These are phyloP conservation scores for Clarias macrocephalus DNA, from an alignment of 2,113 vertebrate genomes.

Conservation along the genomic window DNA sequence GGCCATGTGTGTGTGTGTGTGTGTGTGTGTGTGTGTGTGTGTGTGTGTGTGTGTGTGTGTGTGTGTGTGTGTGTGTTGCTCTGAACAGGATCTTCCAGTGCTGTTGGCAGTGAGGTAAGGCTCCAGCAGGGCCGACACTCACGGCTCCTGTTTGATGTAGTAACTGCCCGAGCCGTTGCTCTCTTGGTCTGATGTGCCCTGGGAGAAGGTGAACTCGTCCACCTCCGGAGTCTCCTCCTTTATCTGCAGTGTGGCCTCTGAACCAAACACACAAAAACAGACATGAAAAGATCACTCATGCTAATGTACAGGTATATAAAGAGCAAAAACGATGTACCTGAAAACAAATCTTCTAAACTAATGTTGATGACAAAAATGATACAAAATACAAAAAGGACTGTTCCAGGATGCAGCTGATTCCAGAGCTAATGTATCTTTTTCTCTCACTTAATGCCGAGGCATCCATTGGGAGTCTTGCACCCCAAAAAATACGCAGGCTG, in stretches of 20 bases:
- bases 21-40: slow-evolving; percentile 44
- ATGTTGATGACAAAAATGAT: background rate
- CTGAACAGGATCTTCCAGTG: slow-evolving; percentile 53
- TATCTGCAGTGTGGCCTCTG: slow-evolving; percentile 86
- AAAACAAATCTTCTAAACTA: background rate
- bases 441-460: too few species aligned
- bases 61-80: slow-evolving; percentile 28
- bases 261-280: slow-evolving; percentile 29
- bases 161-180: slow-evolving; percentile 95
- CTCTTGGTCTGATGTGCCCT: slow-evolving; percentile 93
- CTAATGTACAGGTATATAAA: background rate
- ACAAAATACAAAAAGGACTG: background rate
- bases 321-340: background rate
- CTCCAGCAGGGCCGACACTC: slow-evolving; percentile 57
- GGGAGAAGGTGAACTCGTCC: slow-evolving; percentile 90
- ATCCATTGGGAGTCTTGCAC: too few species aligned
- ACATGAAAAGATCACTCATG: background rate
- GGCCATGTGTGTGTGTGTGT: slow-evolving; percentile 38
- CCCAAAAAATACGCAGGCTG: too few species aligned
- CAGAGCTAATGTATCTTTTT: too few species aligned
- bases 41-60: slow-evolving; percentile 47
- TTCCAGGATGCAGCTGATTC: background rate
- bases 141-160: slow-evolving; percentile 96
- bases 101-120: slow-evolving; percentile 56
- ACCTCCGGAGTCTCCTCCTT: slow-evolving; percentile 90